Evolutionary conservation across 2,888 invertebrate species (phyloP).

Genomic region (Lagria hirta): DNA sequence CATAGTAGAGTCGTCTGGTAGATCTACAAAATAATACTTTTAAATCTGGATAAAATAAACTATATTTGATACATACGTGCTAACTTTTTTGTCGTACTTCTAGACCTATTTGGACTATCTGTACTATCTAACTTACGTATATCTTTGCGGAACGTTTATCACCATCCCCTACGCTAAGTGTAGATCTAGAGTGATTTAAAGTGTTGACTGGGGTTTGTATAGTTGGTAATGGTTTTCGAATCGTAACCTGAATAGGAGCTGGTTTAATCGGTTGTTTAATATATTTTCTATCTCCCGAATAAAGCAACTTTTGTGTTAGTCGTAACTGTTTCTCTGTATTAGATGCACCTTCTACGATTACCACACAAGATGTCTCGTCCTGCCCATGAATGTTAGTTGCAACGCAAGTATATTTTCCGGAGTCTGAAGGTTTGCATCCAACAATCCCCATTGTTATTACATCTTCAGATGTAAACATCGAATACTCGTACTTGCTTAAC

Average conservation of each 20-base stretch:
- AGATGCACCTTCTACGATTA: slow-evolving; percentile 87
- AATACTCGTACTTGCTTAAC: slow-evolving; percentile 85
- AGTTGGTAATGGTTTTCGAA: slow-evolving; percentile 57
- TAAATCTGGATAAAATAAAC: slow-evolving; percentile 10
- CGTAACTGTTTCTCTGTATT: slow-evolving; percentile 80
- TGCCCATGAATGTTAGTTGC: slow-evolving; percentile 93
- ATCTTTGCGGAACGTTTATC: slow-evolving; percentile 61
- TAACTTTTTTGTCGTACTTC: slow-evolving; percentile 88
- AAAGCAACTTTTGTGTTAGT: slow-evolving; percentile 83
- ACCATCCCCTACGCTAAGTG: slow-evolving; percentile 52
- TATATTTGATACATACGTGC: slow-evolving; percentile 59
- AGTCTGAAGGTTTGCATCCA: slow-evolving; percentile 91
- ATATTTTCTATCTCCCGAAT: slow-evolving; percentile 87
- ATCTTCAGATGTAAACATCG: slow-evolving; percentile 90
- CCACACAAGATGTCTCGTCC: slow-evolving; percentile 93
- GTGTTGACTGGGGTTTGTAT: slow-evolving; percentile 42
- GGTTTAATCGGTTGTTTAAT: slow-evolving; percentile 83
- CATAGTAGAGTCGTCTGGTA: slow-evolving; percentile 85
- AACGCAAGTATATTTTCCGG: slow-evolving; percentile 92
- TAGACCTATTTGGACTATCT: slow-evolving; percentile 81
- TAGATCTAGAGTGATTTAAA: slow-evolving; percentile 54
- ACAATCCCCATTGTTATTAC: slow-evolving; percentile 96
- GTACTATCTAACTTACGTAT: slow-evolving; percentile 71
- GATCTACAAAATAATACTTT: slow-evolving; percentile 60
- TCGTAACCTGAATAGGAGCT: slow-evolving; percentile 73